Percentiles rank a stretch among this genome's conserved stretches.
Evolutionary conservation across 2,797 vertebrate species (phyloP).

Genomic region (Atherinosoma microstoma): DNA sequence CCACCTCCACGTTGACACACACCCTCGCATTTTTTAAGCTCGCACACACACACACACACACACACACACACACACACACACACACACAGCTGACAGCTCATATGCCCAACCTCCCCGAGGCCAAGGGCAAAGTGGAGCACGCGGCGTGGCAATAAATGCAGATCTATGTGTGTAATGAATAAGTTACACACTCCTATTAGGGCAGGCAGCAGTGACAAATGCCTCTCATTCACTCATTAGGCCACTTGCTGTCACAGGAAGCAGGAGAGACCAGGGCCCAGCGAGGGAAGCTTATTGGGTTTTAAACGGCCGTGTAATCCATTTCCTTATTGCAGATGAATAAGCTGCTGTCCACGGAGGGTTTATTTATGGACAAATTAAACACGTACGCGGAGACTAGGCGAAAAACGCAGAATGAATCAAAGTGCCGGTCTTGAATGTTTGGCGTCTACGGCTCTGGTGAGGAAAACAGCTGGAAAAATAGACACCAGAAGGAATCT

Average conservation of each 20-base stretch:
- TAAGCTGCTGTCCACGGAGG: slow-evolving; percentile 59
- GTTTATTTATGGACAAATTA: slow-evolving; percentile 73
- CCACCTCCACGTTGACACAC: slow-evolving; percentile 31
- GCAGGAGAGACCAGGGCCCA: slow-evolving; percentile 31
- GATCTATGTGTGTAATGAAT: slow-evolving; percentile 78
- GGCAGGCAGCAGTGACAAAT: slow-evolving; percentile 76
- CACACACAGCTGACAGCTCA: slow-evolving; percentile 24
- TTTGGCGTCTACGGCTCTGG: background rate
- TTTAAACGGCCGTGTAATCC: slow-evolving; percentile 77
- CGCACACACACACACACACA: no score
- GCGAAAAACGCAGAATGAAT: slow-evolving; percentile 40
- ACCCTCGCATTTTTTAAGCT: background rate
- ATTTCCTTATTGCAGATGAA: slow-evolving; percentile 79
- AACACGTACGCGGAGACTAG: slow-evolving; percentile 44
- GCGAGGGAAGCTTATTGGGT: slow-evolving; percentile 74
- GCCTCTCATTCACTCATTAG: slow-evolving; percentile 82
- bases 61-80: no score
- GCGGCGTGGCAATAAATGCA: slow-evolving; percentile 53
- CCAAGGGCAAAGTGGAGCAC: slow-evolving; percentile 43
- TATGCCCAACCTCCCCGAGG: slow-evolving; percentile 46
- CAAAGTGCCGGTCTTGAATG: slow-evolving; percentile 18
- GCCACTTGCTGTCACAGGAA: slow-evolving; percentile 54
- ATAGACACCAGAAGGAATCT: background rate
- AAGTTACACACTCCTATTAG: slow-evolving; percentile 78
- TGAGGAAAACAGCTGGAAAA: background rate